Evolutionary conservation across 1,140 invertebrate genomes (phyloP).

Genomic region (Stenopsyche tienmushanensis): DNA sequence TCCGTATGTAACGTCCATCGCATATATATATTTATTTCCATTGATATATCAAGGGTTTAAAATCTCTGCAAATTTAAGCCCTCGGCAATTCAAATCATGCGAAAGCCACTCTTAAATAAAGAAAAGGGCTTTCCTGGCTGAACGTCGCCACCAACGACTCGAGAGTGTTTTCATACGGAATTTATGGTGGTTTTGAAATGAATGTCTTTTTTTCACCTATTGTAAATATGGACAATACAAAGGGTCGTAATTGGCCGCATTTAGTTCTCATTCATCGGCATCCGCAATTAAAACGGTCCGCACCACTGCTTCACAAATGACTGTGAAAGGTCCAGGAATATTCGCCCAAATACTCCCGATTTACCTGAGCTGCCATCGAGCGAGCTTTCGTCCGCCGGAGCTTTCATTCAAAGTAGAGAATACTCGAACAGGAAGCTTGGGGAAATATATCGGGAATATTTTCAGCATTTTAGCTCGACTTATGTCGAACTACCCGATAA

Average conservation of each 20-base stretch:
- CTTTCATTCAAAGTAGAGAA: not conserved
- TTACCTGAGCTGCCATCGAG: not conserved
- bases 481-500: too few species aligned
- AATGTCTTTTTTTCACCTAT: not conserved
- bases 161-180: too few species aligned
- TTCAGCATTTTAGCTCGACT: too few species aligned
- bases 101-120: too few species aligned
- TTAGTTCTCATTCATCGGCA: conserved; percentile 1
- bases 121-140: too few species aligned
- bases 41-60: too few species aligned
- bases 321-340: conserved; percentile 2
- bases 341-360: not conserved
- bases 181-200: too few species aligned
- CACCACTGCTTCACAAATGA: conserved; percentile 15
- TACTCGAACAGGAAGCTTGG: not conserved
- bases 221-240: not conserved
- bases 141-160: too few species aligned
- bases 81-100: too few species aligned
- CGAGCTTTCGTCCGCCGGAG: not conserved
- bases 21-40: too few species aligned
- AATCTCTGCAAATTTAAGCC: too few species aligned
- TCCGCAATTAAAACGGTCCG: conserved; percentile 25
- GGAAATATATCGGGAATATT: conserved; percentile 5
- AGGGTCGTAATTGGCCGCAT: not conserved
- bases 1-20: too few species aligned